Evolutionary conservation across 2,888 invertebrate genomes (phyloP).

Genomic region (Dolichopus griseipennis): DNA sequence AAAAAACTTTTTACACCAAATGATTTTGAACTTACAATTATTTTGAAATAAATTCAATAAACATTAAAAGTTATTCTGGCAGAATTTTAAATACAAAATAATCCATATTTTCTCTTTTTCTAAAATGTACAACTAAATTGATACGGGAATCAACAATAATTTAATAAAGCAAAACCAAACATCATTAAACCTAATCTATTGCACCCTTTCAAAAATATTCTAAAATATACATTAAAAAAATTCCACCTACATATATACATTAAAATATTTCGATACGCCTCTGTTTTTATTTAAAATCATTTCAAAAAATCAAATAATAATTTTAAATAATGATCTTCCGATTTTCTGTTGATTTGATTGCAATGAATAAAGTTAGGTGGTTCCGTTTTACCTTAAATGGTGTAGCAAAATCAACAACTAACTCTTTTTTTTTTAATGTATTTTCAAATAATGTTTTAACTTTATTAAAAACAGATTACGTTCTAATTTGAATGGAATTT

Average conservation of each 20-base stretch:
- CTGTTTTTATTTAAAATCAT: background rate
- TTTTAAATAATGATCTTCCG: background rate
- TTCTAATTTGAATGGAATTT: background rate
- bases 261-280: background rate
- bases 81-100: too few relatives aligned
- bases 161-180: too few relatives aligned
- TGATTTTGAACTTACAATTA: too few relatives aligned
- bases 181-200: too few relatives aligned
- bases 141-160: too few relatives aligned
- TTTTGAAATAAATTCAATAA: too few relatives aligned
- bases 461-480: too few relatives aligned
- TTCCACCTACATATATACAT: background rate
- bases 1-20: too few relatives aligned
- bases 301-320: background rate
- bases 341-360: background rate
- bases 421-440: background rate
- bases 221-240: background rate
- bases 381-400: background rate
- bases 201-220: background rate
- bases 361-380: background rate
- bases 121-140: too few relatives aligned
- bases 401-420: background rate
- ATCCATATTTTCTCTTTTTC: too few relatives aligned
- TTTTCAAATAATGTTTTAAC: background rate
- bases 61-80: too few relatives aligned